Base-by-base conservation (phyloP, 1,140 invertebrate species). In the Ceratoteleas bidentatus region DNA sequence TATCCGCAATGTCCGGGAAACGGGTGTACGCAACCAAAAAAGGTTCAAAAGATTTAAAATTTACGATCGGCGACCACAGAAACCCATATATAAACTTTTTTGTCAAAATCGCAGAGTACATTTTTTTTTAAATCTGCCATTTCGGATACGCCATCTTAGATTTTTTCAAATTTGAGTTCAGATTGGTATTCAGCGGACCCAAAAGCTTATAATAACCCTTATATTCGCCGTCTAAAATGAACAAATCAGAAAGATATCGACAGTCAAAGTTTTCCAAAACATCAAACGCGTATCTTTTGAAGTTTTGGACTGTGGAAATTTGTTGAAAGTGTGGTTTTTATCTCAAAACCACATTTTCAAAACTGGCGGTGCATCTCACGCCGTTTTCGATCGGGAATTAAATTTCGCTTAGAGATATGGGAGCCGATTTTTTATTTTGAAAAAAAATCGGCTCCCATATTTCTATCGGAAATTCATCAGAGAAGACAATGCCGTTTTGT, bases 161-260 rank as follows among this genome's bases (percentile, higher is more conserved):
- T 43, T 10, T 43, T 43, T 43, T 43, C 40, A 43, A 43, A 43
- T 43, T 43, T 50, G 47, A 50, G 3, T 15, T 50, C 47, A 50
- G 47, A 50, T 50, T 50, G 13, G 47, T 6, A 10, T 50, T 50
- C 47, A 15, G 47, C 47, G 47, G 15, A 15, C 47, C 13, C 15
- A 9, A 50, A 50, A 50, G 9, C 47, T 4, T 50, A 15, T 50
- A 50, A 47, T 47, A 50, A 50, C 13, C 47, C 9, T 11, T 43
- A 6, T 6, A 43, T 11, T 43, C 4, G 9, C 40, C 40, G 36
- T 43, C 8, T 11, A 43, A 43, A 43, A 4, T 43, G 9, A 43
- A 43, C 40, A 43, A 43, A 6, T 43, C 4, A 43, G 40, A 43
- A 43, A 43, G 9, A 38, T 38, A 38, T 38, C 36, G 36, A 38